phyloP scores from a whole-genome alignment of 2,113 vertebrate genomes.

The Microcebus lehilahytsara region DNA sequence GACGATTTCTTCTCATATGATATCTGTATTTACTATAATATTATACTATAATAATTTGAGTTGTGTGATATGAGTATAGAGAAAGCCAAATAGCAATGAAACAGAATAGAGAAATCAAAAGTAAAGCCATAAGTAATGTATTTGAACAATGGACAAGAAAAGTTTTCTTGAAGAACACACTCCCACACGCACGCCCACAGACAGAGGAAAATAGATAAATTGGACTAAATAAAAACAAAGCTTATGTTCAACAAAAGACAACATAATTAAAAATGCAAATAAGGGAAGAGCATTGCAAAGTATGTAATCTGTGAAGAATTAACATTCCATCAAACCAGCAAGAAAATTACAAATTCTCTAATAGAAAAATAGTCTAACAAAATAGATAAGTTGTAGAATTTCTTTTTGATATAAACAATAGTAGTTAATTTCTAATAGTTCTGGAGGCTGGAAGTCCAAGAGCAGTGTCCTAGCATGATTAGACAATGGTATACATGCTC shows the following conservation, averaged over 20 bases:
- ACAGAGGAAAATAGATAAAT: background rate
- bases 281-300: background rate
- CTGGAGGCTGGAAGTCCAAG: too few relatives aligned
- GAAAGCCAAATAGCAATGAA: background rate
- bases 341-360: background rate
- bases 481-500: background rate
- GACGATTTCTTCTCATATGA: accelerated
- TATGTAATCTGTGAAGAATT: background rate
- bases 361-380: background rate
- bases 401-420: background rate
- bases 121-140: background rate
- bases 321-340: background rate
- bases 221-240: background rate
- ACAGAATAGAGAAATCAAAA: background rate
- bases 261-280: background rate
- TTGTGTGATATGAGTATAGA: background rate
- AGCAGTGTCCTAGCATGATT: background rate
- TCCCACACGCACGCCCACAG: background rate
- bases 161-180: background rate
- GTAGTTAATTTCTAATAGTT: background rate
- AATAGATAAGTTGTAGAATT: background rate
- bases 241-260: background rate
- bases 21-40: background rate
- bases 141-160: background rate
- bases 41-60: background rate